These are phyloP conservation scores for Galleria mellonella DNA, from an alignment of 1,140 invertebrate genomes.

Conservation along the genomic window DNA sequence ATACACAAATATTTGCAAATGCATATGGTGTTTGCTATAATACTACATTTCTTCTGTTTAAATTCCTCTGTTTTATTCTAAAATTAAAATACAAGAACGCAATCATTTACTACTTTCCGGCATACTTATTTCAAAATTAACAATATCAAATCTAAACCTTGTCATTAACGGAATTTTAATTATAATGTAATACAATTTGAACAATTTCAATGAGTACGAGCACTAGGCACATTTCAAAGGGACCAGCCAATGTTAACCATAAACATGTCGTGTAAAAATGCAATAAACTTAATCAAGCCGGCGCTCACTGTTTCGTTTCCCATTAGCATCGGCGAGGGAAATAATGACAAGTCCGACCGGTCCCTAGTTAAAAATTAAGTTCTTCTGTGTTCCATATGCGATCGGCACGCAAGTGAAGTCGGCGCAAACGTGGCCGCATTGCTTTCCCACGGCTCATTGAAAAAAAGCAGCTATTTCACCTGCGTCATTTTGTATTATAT, in stretches of 20 bases:
- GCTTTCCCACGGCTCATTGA: conserved; percentile 49
- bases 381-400: conserved; percentile 32
- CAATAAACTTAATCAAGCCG: conserved; percentile 19
- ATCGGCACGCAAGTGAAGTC: conserved; percentile 23
- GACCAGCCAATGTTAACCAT: conserved; percentile 11
- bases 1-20: too few species aligned
- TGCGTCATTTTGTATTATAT: conserved; percentile 28
- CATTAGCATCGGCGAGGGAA: conserved; percentile 28
- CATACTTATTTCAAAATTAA: too few species aligned
- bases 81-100: too few species aligned
- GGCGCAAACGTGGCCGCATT: conserved; percentile 19
- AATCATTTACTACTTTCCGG: too few species aligned
- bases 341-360: conserved; percentile 28
- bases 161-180: too few species aligned
- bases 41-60: too few species aligned
- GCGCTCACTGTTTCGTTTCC: conserved; percentile 12
- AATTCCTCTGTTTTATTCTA: too few species aligned
- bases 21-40: too few species aligned
- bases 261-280: conserved; percentile 25
- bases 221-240: conserved; percentile 3
- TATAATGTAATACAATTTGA: too few species aligned
- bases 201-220: too few species aligned
- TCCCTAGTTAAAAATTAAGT: conserved; percentile 37
- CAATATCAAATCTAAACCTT: too few species aligned
- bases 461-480: conserved; percentile 32